Conservation (phyloP, 2,113 vertebrate species). For the Gobio gobio region DNA sequence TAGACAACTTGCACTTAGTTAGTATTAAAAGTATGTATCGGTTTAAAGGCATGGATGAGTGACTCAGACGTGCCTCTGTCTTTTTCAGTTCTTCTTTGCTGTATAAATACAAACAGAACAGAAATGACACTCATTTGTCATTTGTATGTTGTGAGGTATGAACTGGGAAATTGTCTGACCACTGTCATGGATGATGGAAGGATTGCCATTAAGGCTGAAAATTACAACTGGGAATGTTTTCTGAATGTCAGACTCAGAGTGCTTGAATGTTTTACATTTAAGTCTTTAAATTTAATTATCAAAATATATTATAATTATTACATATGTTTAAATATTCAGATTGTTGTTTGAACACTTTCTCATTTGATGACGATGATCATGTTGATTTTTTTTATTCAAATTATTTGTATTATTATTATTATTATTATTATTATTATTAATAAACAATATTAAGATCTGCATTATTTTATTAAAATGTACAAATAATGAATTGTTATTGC, state of each 20-base stretch:
- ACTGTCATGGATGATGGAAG: constrained; percentile 4
- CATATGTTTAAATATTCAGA: too few relatives aligned
- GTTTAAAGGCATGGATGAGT: too few relatives aligned
- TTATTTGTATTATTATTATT: too few relatives aligned
- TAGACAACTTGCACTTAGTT: neutral
- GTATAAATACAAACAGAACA: constrained; percentile 4
- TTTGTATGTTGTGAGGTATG: neutral
- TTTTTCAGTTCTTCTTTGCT: neutral
- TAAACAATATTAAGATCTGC: too few relatives aligned
- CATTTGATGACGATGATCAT: too few relatives aligned
- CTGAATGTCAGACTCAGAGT: neutral
- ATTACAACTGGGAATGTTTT: neutral
- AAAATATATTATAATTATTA: too few relatives aligned
- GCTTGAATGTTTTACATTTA: neutral
- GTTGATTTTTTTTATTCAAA: too few relatives aligned
- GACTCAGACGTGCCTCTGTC: neutral
- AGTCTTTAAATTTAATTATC: neutral
- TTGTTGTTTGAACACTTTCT: too few relatives aligned
- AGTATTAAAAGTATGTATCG: too few relatives aligned
- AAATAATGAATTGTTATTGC: too few relatives aligned
- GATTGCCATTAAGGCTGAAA: neutral
- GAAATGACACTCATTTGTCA: neutral
- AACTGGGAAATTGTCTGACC: neutral
- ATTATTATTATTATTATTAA: too few relatives aligned
- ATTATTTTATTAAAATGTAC: too few relatives aligned